Conservation (phyloP, 37 sponge, comb jelly and placozoan genomes). For the Eunapius fragilis region DNA sequence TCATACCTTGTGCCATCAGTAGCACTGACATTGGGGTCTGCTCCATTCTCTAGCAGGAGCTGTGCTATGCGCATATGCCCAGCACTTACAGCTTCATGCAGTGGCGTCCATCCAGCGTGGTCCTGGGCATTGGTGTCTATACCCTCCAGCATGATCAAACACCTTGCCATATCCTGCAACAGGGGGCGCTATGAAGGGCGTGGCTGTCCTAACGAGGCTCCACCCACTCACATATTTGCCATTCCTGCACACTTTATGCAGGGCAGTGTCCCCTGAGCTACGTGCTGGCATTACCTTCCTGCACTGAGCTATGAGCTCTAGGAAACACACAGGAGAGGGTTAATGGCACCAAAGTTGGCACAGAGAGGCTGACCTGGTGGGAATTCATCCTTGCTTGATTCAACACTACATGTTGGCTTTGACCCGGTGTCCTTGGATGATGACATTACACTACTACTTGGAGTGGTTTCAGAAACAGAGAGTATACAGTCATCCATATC, state of each 20-base stretch:
- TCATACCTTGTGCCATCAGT: slow-evolving; percentile 82
- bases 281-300: slow-evolving; percentile 30
- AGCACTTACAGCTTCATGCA: slow-evolving; percentile 82
- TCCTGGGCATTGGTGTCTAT: slow-evolving; percentile 63
- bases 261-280: slow-evolving; percentile 76
- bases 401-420: not conserved
- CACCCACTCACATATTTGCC: slow-evolving; percentile 46
- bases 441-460: not conserved
- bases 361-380: slow-evolving; percentile 29
- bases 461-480: not conserved
- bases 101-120: slow-evolving; percentile 89
- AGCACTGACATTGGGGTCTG: slow-evolving; percentile 67
- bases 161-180: slow-evolving; percentile 69
- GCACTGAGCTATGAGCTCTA: slow-evolving; percentile 36
- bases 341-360: not conserved
- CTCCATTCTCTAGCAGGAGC: slow-evolving; percentile 71
- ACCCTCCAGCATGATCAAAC: slow-evolving; percentile 39
- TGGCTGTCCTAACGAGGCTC: not conserved
- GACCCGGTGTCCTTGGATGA: not conserved
- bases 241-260: slow-evolving; percentile 73
- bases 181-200: not conserved
- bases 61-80: slow-evolving; percentile 44
- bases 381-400: slow-evolving; percentile 23
- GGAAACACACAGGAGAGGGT: not conserved
- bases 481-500: not conserved